Percentiles rank a stretch among this genome's conserved stretches.
These are phyloP conservation scores for Dendroctonus ponderosae DNA, from an alignment of 1,140 invertebrate genomes.

Conservation along the genomic window DNA sequence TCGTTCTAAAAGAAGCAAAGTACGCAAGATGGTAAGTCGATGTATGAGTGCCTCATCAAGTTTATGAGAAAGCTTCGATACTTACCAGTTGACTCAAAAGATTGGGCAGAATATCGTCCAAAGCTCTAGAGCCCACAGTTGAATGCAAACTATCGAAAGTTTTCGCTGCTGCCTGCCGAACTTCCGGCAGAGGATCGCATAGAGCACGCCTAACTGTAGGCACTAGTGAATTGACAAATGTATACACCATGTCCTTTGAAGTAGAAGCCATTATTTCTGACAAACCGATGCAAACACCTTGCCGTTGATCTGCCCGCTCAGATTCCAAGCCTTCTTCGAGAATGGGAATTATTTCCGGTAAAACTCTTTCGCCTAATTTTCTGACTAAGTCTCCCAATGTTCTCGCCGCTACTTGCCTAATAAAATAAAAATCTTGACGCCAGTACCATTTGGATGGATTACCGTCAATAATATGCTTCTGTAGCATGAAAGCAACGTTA, in stretches of 20 bases:
- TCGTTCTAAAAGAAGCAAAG: slow-evolving; percentile 59
- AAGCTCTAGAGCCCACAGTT: slow-evolving; percentile 87
- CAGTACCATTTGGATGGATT: not conserved
- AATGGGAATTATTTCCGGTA: slow-evolving; percentile 98
- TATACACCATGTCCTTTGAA: slow-evolving; percentile 90
- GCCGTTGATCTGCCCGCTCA: slow-evolving; percentile 86
- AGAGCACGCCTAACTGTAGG: slow-evolving; percentile 94
- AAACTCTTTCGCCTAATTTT: slow-evolving; percentile 95
- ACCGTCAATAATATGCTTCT: too few relatives aligned
- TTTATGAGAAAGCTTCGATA: not conserved
- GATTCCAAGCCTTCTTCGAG: slow-evolving; percentile 91
- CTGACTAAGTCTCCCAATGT: slow-evolving; percentile 96
- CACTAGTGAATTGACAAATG: slow-evolving; percentile 93
- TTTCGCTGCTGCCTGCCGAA: slow-evolving; percentile 90
- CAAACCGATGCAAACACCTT: slow-evolving; percentile 97
- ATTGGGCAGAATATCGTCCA: slow-evolving; percentile 95
- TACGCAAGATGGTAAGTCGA: not conserved
- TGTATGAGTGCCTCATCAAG: not conserved
- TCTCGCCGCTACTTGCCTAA: slow-evolving; percentile 85
- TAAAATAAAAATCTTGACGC: slow-evolving; percentile 1
- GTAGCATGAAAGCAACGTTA: too few relatives aligned
- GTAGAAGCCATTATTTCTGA: slow-evolving; percentile 98
- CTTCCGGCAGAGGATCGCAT: slow-evolving; percentile 89
- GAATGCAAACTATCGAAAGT: slow-evolving; percentile 95
- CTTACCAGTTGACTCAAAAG: slow-evolving; percentile 78